A percentile compares a stretch with the other conserved stretches of the same genome.
phyloP scores from a whole-genome alignment of 1,140 invertebrate species.

The Bombus fervidus region DNA sequence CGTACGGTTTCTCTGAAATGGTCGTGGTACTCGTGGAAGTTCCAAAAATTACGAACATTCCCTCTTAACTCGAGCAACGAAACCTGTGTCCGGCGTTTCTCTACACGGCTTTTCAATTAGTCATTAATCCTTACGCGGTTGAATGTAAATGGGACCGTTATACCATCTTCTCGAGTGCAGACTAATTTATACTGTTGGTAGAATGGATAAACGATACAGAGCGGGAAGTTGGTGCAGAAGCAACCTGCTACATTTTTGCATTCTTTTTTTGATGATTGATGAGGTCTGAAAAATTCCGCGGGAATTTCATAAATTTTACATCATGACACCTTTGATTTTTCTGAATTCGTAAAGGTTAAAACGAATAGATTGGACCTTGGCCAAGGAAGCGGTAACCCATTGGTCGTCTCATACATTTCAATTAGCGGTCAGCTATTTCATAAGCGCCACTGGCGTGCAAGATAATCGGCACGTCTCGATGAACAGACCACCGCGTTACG shows the following conservation, averaged over 20 bases:
- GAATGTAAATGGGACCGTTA: slow-evolving; percentile 47
- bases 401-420: slow-evolving; percentile 40
- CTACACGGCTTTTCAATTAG: slow-evolving; percentile 50
- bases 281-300: not conserved
- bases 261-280: not conserved
- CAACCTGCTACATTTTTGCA: not conserved
- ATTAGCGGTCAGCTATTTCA: slow-evolving; percentile 32
- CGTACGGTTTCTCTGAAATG: not conserved
- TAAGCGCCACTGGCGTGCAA: slow-evolving; percentile 25
- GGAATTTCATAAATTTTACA: not conserved
- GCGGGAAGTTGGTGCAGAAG: not conserved
- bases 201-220: slow-evolving; percentile 7
- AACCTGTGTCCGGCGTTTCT: not conserved
- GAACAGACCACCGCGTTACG: slow-evolving; percentile 27
- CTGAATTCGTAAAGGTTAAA: not conserved
- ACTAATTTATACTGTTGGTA: not conserved
- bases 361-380: not conserved
- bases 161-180: slow-evolving; percentile 15
- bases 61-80: not conserved
- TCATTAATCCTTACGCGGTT: slow-evolving; percentile 22
- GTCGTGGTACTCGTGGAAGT: not conserved
- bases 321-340: not conserved
- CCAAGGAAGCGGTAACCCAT: slow-evolving; percentile 43
- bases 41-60: not conserved
- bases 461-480: slow-evolving; percentile 33